Percentiles rank a stretch among this genome's conserved stretches.
phyloP scores from a whole-genome alignment of 2,797 vertebrate genomes.

The Ptychadena robeensis region DNA sequence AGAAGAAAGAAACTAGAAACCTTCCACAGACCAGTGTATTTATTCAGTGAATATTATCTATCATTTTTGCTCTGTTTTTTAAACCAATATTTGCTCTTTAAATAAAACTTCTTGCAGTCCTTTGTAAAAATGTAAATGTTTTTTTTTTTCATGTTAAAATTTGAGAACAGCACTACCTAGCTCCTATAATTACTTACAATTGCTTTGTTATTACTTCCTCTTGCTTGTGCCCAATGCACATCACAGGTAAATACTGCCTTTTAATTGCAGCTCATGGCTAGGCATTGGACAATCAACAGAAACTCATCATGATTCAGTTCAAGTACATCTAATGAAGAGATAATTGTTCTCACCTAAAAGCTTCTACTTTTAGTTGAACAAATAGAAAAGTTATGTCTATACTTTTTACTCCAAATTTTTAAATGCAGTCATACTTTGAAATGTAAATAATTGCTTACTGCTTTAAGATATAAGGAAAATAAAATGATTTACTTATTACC shows the following conservation, averaged over 20 bases:
- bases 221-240: constrained; percentile 64
- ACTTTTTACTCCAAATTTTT: neutral
- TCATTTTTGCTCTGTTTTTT: neutral
- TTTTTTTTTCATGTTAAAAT: constrained; percentile 62
- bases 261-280: constrained; percentile 63
- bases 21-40: neutral
- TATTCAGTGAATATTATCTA: neutral
- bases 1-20: constrained; percentile 29
- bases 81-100: neutral
- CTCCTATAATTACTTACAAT: constrained; percentile 43
- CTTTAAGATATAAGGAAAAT: too few relatives aligned
- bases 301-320: neutral
- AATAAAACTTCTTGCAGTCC: neutral
- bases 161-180: constrained; percentile 63
- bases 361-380: neutral
- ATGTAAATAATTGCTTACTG: too few relatives aligned
- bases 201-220: constrained; percentile 65
- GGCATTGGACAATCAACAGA: constrained; percentile 62
- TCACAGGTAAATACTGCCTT: constrained; percentile 65
- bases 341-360: constrained; percentile 1
- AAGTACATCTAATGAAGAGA: constrained; percentile 25
- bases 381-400: neutral
- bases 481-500: too few relatives aligned
- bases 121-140: neutral
- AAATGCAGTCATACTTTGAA: too few relatives aligned